Base-by-base conservation (phyloP, 2,797 vertebrate genomes). In the Trematomus bernacchii region DNA sequence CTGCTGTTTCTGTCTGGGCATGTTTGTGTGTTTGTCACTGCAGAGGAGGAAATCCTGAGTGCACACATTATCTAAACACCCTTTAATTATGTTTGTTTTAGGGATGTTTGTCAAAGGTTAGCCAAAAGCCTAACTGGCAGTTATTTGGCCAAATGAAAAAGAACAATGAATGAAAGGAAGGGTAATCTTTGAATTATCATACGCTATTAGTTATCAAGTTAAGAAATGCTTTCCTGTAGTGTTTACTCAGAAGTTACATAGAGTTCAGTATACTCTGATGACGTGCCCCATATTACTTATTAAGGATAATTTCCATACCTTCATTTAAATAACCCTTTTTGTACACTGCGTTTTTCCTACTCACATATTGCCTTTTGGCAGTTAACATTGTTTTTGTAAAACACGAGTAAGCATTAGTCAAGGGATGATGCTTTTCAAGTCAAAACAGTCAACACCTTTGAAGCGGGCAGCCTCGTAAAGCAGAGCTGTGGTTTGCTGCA, bases 71-170 rank as follows among this genome's bases (percentile, higher is more conserved):
- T 37, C 40, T 53, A 42, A 71, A 75, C 33, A 37, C 8, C 33
- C 33, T 37, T 37, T 37, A 40, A 57, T 11, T 47, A 6, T 66
- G 40, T 65, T 71, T 69, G 44, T 72, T 70, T 68, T 42, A 27
- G 37, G 16, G 16, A 8, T 47, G 40, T 70, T 73, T 80, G 73
- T 50, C 16, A 67, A 55, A 73, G 53, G 46, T 58, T 13, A 12
- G 27, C 3, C 23, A 16, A 0, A 8, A 23, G 30, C 21, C 43
- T 8, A 6, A 48, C 19, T 18, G 47, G 40, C 42, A 6, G 6
- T 59, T 60, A 18, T 55, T 66, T 43, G n/a, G 21, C 44, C 18
- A 50, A n/a, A 47, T 52, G 14, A 40, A 59, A 18, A n/a, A 67
- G 18, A 37, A 10, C 13, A 76, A 47, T 14, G 19, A 19, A 16